Conservation (phyloP, 2,888 invertebrate genomes). For the Euspilapteryx auroguttella region DNA sequence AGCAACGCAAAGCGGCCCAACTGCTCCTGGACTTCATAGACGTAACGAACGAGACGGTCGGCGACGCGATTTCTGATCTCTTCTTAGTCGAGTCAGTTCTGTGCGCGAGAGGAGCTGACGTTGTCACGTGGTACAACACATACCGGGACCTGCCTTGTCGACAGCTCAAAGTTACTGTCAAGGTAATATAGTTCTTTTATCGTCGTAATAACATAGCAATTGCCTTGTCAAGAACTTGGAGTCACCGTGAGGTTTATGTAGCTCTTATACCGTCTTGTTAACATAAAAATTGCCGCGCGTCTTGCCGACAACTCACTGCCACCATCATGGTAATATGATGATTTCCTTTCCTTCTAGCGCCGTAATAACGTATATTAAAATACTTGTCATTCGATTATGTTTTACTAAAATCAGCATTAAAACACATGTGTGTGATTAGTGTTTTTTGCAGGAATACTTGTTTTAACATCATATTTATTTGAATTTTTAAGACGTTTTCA, state of each 20-base stretch:
- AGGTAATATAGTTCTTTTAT: slow-evolving; percentile 30
- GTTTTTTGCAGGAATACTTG: no score
- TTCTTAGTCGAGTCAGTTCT: slow-evolving; percentile 91
- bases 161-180: slow-evolving; percentile 84
- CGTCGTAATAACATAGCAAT: not conserved
- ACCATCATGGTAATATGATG: no score
- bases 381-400: no score
- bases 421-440: no score
- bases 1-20: slow-evolving; percentile 59
- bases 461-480: no score
- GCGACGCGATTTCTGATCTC: slow-evolving; percentile 96
- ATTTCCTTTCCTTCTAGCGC: no score
- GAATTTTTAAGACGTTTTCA: no score
- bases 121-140: slow-evolving; percentile 76
- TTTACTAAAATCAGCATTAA: no score
- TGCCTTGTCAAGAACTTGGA: not conserved
- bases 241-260: not conserved
- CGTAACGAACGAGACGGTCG: slow-evolving; percentile 92
- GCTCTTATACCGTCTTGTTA: no score
- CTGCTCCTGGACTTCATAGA: slow-evolving; percentile 73
- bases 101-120: slow-evolving; percentile 76
- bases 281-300: no score
- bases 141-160: slow-evolving; percentile 88
- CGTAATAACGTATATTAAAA: no score
- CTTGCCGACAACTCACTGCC: no score